Evolutionary conservation across 1,140 invertebrate species (phyloP).

Genomic region (Neuroterus valhalla): DNA sequence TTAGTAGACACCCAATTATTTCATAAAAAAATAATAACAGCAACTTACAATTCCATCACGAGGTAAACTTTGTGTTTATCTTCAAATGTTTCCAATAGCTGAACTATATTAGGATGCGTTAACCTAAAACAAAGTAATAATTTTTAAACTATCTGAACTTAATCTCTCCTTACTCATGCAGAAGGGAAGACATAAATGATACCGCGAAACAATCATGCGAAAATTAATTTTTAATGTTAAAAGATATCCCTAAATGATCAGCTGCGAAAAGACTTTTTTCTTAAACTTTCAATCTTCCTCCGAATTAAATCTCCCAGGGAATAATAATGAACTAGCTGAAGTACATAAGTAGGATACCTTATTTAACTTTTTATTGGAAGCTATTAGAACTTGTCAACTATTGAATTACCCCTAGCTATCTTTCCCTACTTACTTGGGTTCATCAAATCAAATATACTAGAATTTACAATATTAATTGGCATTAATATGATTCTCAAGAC

Average conservation of each 20-base stretch:
- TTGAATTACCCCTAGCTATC: no score
- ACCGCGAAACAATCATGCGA: conserved; percentile 1
- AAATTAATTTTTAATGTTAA: neutral
- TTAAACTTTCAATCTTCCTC: neutral
- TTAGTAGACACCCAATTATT: neutral
- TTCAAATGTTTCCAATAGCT: conserved; percentile 97
- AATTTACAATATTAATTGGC: no score
- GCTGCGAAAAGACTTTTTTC: neutral
- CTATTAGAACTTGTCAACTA: no score
- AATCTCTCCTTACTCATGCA: conserved; percentile 4
- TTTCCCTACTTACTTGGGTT: no score
- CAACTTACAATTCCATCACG: conserved; percentile 97
- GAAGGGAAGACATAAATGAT: neutral
- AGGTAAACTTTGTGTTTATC: conserved; percentile 98
- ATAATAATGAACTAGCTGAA: no score
- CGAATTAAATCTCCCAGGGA: neutral
- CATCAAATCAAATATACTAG: no score
- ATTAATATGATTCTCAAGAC: no score
- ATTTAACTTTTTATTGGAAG: no score
- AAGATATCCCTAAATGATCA: neutral
- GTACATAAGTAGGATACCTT: no score
- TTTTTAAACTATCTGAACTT: neutral
- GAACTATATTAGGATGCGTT: conserved; percentile 99
- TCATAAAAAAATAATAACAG: conserved; percentile 21
- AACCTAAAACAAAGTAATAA: conserved; percentile 82